A percentile compares a stretch with the other conserved stretches of the same genome.
Conservation (phyloP, 2,888 invertebrate species). For the Oxytorus armatus region DNA sequence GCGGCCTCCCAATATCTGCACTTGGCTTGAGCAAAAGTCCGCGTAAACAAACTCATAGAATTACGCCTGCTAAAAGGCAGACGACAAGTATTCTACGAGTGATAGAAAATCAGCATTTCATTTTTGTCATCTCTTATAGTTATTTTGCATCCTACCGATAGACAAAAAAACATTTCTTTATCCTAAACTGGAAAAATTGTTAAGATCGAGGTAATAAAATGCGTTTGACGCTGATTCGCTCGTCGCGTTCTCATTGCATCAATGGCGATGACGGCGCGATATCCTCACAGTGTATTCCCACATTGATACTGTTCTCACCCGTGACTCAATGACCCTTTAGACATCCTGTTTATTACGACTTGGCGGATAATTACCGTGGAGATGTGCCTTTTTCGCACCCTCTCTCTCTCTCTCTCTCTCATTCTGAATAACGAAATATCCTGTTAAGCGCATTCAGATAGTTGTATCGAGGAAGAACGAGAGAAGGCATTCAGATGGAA, state of each 20-base stretch:
- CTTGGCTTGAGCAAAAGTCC: no score
- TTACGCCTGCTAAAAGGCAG: no score
- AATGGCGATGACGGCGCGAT: background rate
- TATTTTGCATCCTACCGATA: no score
- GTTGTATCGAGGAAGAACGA: slow-evolving; percentile 40
- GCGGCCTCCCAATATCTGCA: no score
- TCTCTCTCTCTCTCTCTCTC: slow-evolving; percentile 12
- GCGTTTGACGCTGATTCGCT: background rate
- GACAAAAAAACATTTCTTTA: no score
- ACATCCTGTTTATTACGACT: slow-evolving; percentile 43
- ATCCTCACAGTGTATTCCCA: background rate
- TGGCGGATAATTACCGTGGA: slow-evolving; percentile 44
- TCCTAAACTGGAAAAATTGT: no score
- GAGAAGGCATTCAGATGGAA: slow-evolving; percentile 42
- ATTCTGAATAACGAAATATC: slow-evolving; percentile 46
- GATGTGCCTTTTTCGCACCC: slow-evolving; percentile 1
- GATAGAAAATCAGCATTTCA: no score
- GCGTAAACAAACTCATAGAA: no score
- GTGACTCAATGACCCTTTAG: slow-evolving; percentile 27
- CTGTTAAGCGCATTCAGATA: slow-evolving; percentile 47
- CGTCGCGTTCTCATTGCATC: background rate
- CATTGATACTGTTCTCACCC: slow-evolving; percentile 20
- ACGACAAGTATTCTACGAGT: no score
- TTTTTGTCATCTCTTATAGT: no score
- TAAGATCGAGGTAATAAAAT: slow-evolving; percentile 1